Conservation (phyloP, 2,888 invertebrate species). For the Heliconius aoede region DNA sequence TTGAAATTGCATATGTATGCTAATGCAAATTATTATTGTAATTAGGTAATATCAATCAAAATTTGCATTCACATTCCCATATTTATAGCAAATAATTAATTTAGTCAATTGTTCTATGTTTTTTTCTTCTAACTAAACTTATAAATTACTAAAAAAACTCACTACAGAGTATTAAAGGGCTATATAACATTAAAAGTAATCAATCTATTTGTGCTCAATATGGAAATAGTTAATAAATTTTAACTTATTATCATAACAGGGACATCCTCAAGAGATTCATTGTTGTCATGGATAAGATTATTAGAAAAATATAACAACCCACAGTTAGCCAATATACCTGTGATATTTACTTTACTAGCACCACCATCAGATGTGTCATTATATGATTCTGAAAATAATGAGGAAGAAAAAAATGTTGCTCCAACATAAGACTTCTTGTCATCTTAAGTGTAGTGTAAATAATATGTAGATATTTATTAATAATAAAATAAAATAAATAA, state of each 20-base stretch:
- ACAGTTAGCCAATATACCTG: constrained; percentile 87
- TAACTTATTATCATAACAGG: constrained; percentile 75
- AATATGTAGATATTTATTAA: constrained; percentile 33
- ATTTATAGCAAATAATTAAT: no score
- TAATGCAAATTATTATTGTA: no score
- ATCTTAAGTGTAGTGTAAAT: constrained; percentile 5
- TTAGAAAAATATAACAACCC: constrained; percentile 91
- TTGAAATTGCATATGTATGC: no score
- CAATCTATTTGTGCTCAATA: no score
- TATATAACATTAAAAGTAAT: no score
- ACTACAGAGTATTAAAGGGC: no score
- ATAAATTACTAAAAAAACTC: no score
- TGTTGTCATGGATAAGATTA: constrained; percentile 95
- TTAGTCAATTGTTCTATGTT: no score
- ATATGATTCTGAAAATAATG: constrained; percentile 64
- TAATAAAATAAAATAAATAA: constrained; percentile 28
- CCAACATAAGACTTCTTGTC: constrained; percentile 16
- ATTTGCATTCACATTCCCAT: no score
- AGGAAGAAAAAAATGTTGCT: constrained; percentile 52
- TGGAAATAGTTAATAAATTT: no score
- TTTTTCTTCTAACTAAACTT: no score
- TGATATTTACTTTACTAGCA: constrained; percentile 91
- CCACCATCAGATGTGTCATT: constrained; percentile 77
- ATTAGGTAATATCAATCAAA: no score
- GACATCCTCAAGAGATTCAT: constrained; percentile 93